Evolutionary conservation across 1,140 invertebrate genomes (phyloP).

Genomic region (Paraescarpia echinospica): DNA sequence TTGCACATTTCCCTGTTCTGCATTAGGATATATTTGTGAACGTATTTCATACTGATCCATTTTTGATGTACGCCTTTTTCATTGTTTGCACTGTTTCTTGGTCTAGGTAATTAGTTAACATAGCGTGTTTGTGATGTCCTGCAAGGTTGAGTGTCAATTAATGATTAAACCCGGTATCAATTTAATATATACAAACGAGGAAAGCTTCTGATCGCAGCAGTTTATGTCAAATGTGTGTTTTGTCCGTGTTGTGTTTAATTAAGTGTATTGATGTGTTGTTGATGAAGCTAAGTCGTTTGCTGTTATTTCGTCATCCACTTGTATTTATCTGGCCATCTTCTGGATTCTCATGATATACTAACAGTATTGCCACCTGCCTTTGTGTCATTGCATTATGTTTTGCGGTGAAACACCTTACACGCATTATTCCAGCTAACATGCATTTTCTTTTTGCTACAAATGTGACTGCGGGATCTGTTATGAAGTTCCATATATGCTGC

Average conservation of each 20-base stretch:
- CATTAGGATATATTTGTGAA: not conserved
- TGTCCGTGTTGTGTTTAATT: not conserved
- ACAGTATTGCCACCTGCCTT: not conserved
- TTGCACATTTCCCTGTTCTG: not conserved
- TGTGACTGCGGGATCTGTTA: too few relatives aligned
- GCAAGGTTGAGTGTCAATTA: not conserved
- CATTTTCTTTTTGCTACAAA: not conserved
- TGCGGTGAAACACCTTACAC: not conserved
- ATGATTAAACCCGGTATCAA: not conserved
- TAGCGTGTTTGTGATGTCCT: not conserved
- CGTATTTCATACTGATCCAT: not conserved
- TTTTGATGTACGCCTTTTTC: not conserved
- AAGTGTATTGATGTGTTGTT: too few relatives aligned
- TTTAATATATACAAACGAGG: not conserved
- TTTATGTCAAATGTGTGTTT: not conserved
- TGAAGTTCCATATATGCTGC: not conserved
- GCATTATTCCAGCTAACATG: not conserved
- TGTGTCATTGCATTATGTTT: not conserved
- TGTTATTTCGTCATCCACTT: too few relatives aligned
- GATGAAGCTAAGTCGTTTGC: too few relatives aligned
- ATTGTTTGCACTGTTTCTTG: not conserved
- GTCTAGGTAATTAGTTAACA: not conserved
- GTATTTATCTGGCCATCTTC: too few relatives aligned
- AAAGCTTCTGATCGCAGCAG: too few relatives aligned
- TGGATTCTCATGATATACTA: not conserved